phyloP scores from a whole-genome alignment of 1,140 invertebrate genomes.

The Calephelis virginiensis region DNA sequence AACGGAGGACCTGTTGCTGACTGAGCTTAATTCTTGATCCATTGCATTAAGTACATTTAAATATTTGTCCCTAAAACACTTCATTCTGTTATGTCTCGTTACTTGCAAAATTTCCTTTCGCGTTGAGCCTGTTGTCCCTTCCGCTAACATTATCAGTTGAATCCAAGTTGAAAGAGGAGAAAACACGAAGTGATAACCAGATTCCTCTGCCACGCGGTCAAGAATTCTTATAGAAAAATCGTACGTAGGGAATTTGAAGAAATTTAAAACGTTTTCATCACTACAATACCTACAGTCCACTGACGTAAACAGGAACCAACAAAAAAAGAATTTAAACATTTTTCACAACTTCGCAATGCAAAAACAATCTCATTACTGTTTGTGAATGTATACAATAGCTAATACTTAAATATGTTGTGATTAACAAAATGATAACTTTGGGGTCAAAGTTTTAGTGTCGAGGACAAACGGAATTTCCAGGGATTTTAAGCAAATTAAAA shows the following conservation, averaged over 20 bases:
- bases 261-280: slow-evolving; percentile 30
- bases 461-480: not conserved
- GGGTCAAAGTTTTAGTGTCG: not conserved
- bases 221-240: slow-evolving; percentile 55
- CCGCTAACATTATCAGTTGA: slow-evolving; percentile 64
- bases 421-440: not conserved
- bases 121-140: slow-evolving; percentile 65
- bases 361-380: slow-evolving; percentile 1
- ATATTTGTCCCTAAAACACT: slow-evolving; percentile 49
- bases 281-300: slow-evolving; percentile 33
- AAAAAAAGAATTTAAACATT: slow-evolving; percentile 28
- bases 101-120: slow-evolving; percentile 59
- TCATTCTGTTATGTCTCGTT: slow-evolving; percentile 52
- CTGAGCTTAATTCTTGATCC: slow-evolving; percentile 35
- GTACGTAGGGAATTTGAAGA: slow-evolving; percentile 48
- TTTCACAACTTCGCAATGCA: slow-evolving; percentile 2
- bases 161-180: slow-evolving; percentile 76
- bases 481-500: not conserved
- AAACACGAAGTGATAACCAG: slow-evolving; percentile 56
- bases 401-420: not conserved
- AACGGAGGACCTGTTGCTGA: slow-evolving; percentile 40
- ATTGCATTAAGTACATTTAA: slow-evolving; percentile 42
- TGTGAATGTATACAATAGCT: not conserved
- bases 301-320: slow-evolving; percentile 21
- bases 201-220: slow-evolving; percentile 48